Base-by-base conservation (phyloP, 2,888 invertebrate genomes). In the Cremastinae sp. region DNA sequence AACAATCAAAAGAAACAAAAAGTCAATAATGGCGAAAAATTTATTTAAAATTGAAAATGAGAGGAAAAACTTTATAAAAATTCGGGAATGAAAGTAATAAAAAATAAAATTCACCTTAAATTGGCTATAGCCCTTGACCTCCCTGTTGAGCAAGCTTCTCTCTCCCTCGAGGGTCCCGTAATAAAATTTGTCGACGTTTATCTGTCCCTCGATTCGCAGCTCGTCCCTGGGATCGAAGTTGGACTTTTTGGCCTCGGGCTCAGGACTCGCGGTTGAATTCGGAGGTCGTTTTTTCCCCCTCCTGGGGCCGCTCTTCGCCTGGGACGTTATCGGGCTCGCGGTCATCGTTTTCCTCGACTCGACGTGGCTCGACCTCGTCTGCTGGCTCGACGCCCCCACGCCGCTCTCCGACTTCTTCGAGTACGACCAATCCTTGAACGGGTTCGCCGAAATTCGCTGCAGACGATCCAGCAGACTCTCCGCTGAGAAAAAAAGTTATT, bases 401-500 rank as follows among this genome's bases (percentile, higher is more conserved):
- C 2, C n/a, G 10, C 12, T n/a, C 12, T 41, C 41, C n/a, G 28
- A 5, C 28, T 28, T 58, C 3, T 68, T 78, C 5, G 86, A 75
- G 43, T 88, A 90, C 41, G 91, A 91, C 94, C 94, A 94, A 83
- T 93, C 92, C 80, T 92, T 92, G 82, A 94, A 94, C 0, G 94
- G 95, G 90, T 94, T 94, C 0, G 92, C 90, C 2, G 93, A 92
- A 41, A 91, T 90, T 70, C 89, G 90, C 1, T 87, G 81, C 34
- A 91, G 80, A 28, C 91, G 87, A 41, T 87, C 88, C n/a, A 91
- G 75, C 10, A 88, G 91, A 85, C 90, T 91, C 28, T 90, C 90
- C 51, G 80, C 88, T 84, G 71, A 83, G 58, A 77, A 82, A 80
- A 66, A 74, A 80, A 64, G 53, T 56, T 62, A 0, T 51, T 59